These are phyloP conservation scores for Danionella cerebrum DNA, from an alignment of 2,113 vertebrate species.

Conservation along the genomic window DNA sequence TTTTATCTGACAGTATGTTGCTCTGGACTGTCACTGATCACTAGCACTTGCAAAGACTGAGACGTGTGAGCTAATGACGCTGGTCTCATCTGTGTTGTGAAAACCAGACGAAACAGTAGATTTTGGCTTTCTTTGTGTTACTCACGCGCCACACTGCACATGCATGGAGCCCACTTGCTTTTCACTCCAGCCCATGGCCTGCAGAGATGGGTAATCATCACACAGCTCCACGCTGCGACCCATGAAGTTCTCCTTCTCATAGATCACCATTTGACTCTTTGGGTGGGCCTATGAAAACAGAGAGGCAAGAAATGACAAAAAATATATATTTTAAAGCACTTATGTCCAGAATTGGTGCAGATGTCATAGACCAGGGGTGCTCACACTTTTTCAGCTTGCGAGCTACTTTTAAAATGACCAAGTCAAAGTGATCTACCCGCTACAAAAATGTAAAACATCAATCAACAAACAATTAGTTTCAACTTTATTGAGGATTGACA, in stretches of 20 bases:
- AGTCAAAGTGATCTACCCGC: no score
- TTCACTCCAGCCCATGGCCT: conserved; percentile 48
- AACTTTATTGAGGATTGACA: no score
- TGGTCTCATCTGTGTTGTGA: not conserved
- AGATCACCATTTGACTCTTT: conserved; percentile 43
- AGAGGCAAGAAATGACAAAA: not conserved
- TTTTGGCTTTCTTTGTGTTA: conserved; percentile 6
- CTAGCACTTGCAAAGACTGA: not conserved
- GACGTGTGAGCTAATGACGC: not conserved
- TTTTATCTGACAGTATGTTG: not conserved
- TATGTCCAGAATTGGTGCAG: no score
- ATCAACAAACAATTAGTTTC: no score
- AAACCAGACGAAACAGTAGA: not conserved
- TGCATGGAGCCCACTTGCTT: conserved; percentile 47
- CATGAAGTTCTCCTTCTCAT: conserved; percentile 47
- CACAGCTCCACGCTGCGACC: conserved; percentile 36
- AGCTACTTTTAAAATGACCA: no score
- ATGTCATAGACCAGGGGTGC: no score
- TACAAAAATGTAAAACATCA: no score
- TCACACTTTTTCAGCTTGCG: no score
- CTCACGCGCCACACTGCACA: conserved; percentile 44
- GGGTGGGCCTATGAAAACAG: conserved; percentile 30
- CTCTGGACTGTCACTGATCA: not conserved
- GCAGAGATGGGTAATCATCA: conserved; percentile 48
- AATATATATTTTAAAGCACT: not conserved